A percentile compares a stretch with the other conserved stretches of the same genome.
These are phyloP conservation scores for rabbit (Oryctolagus cuniculus) DNA, from an alignment of 2,113 vertebrate species.

Conservation along the genomic window mOryCun1.1 NC_091442.1:119487001-119487500, in stretches of 20 bases:
- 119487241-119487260: neutral
- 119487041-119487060: rapidly evolving
- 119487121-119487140: neutral
- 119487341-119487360: neutral
- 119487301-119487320: rapidly evolving
- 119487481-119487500: rapidly evolving
- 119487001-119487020: rapidly evolving
- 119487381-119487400: neutral
- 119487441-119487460: neutral
- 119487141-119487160: no score
- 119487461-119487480: neutral
- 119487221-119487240: neutral
- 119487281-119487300: rapidly evolving
- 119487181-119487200: no score
- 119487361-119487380: neutral
- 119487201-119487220: neutral
- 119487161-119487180: no score
- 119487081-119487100: slow-evolving; percentile 53
- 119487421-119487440: neutral
- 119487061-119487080: rapidly evolving
- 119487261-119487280: rapidly evolving
- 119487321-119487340: neutral
- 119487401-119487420: neutral
- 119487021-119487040: neutral
- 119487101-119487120: neutral